These are phyloP conservation scores for Ammospiza maritima DNA, from an alignment of 2,797 vertebrate species.

Conservation along the genomic window DNA sequence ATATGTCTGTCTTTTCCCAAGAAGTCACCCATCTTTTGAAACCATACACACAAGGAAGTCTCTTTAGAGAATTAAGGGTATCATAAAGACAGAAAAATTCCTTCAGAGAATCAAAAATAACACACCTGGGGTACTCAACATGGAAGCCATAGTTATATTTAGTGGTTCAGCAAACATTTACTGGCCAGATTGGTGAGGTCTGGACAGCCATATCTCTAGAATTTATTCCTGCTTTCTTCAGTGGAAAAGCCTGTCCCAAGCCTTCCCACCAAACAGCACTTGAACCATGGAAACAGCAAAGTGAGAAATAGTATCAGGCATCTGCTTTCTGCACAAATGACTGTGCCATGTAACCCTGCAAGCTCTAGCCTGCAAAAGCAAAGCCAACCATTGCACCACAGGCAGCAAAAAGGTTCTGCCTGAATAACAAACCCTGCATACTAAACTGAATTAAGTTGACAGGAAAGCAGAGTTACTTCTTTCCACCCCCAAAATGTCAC, in stretches of 20 bases:
- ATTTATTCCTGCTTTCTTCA: background rate
- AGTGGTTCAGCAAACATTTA: background rate
- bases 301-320: background rate
- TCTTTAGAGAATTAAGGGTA: background rate
- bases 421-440: background rate
- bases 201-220: background rate
- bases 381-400: background rate
- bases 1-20: background rate
- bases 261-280: background rate
- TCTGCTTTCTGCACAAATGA: background rate
- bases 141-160: background rate
- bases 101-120: background rate
- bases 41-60: background rate
- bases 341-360: background rate
- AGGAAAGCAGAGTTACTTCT: slow-evolving; percentile 14
- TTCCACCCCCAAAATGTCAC: slow-evolving; percentile 43
- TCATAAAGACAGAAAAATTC: background rate
- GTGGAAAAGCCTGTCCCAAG: background rate
- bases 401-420: slow-evolving; percentile 4
- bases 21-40: background rate
- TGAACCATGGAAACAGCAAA: background rate
- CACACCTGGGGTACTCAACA: background rate
- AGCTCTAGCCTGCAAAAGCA: background rate
- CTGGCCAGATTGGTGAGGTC: background rate
- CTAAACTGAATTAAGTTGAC: background rate